Evolutionary conservation across 2,113 vertebrate species (phyloP), one percentile per base, ranked within the genome.

Genomic region (Epinephelus moara): DNA sequence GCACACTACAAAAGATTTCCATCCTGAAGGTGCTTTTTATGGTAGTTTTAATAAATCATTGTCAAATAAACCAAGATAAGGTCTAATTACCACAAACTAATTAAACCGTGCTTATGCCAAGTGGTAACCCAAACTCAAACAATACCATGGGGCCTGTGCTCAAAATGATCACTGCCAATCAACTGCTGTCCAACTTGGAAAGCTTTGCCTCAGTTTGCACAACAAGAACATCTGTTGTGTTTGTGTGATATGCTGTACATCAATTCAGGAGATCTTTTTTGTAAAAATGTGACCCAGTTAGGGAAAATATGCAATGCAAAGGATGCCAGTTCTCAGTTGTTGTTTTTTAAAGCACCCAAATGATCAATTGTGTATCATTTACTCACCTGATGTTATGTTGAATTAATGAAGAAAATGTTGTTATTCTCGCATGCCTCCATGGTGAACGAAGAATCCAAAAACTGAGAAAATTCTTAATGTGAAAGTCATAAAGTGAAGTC

Each of bases 21-120:
- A 21, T 33, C 72, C 57, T 17, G 21, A 60, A 78, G 60, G 37
- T 52, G 68, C 67, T 77, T 72, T 66, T 72, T 40, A 18, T 70
- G 12, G 4, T 9, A 6, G 17, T 71, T 73, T 37, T 10, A 64
- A 93, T 91, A 61, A 71, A 89, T 86, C 85, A 81, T 19, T 67
- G 81, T 85, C 86, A 84, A 70, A 77, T 76, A 42, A 59, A 61
- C 6, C 18, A 23, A 67, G 55, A 82, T 50, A 59, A 25, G 33
- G 15, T 83, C 27, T 75, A 70, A 85, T 84, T 88, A 84, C 47
- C n/a, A 13, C 53, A 23, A 75, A 79, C 23, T 73, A 78, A 83
- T 86, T 82, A 88, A 82, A 52, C 13, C 40, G 2, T 1, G 25
- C 1, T 33, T 53, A 63, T 4, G 50, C 18, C 57, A 30, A 75